Conservation (phyloP, 1,140 invertebrate species). For the Zaprionus capensis region DNA sequence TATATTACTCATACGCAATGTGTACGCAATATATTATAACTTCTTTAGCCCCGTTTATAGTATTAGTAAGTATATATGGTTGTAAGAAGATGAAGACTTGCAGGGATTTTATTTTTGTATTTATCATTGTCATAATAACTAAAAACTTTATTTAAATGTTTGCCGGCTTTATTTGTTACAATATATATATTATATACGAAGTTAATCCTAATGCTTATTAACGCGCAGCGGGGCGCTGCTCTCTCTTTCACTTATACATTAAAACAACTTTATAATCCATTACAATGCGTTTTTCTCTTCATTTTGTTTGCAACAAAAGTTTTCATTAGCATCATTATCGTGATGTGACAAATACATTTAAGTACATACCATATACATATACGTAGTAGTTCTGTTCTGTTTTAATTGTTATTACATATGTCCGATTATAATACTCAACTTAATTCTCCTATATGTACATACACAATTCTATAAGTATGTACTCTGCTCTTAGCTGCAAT, state of each 20-base stretch:
- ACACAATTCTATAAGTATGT: conserved; percentile 23
- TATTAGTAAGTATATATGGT: background rate
- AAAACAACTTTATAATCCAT: conserved; percentile 73
- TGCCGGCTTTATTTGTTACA: conserved; percentile 51
- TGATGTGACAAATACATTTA: conserved; percentile 1
- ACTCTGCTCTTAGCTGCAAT: conserved; percentile 33
- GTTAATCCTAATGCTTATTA: conserved; percentile 63
- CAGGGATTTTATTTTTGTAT: conserved; percentile 42
- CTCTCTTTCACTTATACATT: conserved; percentile 66
- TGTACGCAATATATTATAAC: conserved; percentile 51
- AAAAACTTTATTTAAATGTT: conserved; percentile 80
- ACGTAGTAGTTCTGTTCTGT: conserved; percentile 21
- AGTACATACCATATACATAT: conserved; percentile 1
- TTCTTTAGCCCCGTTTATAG: conserved; percentile 23
- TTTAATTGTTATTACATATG: conserved; percentile 40
- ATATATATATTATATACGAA: conserved; percentile 25
- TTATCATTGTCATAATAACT: conserved; percentile 76
- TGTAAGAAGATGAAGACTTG: conserved; percentile 29
- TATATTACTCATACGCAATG: conserved; percentile 45
- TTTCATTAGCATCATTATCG: background rate
- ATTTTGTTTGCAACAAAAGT: conserved; percentile 70
- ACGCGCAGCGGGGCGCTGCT: conserved; percentile 62
- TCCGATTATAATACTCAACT: conserved; percentile 53
- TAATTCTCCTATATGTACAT: conserved; percentile 36
- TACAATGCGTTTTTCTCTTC: conserved; percentile 48